Base-by-base conservation (phyloP, 1,140 invertebrate species). In the Steinernema feltiae region DNA sequence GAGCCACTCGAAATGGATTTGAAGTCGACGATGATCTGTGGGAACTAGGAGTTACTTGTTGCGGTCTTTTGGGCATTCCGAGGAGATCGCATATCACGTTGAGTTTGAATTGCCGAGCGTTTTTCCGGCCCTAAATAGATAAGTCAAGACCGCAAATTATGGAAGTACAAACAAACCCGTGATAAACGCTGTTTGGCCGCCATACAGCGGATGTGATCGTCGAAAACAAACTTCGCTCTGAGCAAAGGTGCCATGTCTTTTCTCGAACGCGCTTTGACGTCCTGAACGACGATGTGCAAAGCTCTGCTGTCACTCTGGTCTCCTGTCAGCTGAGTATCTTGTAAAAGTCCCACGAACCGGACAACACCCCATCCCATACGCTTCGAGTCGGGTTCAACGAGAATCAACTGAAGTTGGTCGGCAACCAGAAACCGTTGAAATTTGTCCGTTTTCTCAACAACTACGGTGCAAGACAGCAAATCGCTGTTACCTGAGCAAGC, bases 261-360 rank as follows among this genome's bases (percentile, higher is more conserved):
- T 72, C 77, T 7, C 72, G 71, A 69, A 63, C 48, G 73, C 1
- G 91, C 90, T 35, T 92, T 73, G n/a, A 32, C 48, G 81, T 92
- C 92, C 86, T 98, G 94, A 29, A 98, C 93, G 0, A 94, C 96
- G 24, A 98, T 90, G 82, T 97, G 93, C 3, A 99, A 89, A 81
- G 94, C 95, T n/a, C 95, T 90, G 0, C 94, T 95, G 87, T 99
- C 95, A 78, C 97, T 93, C 86, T 97, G 95, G 84, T 98, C 95
- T 1, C 94, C 93, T 71, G 91, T 90, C 3, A 92, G 90, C 82
- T 91, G 90, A 27, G 91, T 89, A 85, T 91, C 90, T 89, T 90
- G 90, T 21, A 91, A 83, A 75, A 89, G 88, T 48, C 90, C 90
- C 17, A 96, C 94, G 82, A 98, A 92, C 87, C 96, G 95, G 0